Conservation (phyloP, 2,888 invertebrate species). For the Linnaemya tessellans region DNA sequence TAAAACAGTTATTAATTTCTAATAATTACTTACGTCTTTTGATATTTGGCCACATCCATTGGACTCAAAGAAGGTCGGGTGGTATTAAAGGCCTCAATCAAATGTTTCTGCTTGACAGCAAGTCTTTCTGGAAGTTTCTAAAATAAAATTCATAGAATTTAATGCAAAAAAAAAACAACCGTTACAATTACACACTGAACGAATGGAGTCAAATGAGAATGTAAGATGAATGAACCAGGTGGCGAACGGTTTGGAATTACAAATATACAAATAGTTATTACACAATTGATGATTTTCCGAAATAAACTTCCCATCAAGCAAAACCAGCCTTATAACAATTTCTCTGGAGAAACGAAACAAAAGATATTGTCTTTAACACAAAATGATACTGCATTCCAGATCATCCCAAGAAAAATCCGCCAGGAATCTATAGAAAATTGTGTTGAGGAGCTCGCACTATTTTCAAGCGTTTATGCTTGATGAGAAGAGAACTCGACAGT, state of each 20-base stretch:
- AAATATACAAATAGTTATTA: background rate
- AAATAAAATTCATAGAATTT: conserved; percentile 35
- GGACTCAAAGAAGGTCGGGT: conserved; percentile 91
- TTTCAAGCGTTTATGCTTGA: no score
- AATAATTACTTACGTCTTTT: conserved; percentile 87
- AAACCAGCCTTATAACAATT: no score
- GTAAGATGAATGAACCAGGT: background rate
- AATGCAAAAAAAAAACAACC: conserved; percentile 12
- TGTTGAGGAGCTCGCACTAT: no score
- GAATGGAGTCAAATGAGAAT: conserved; percentile 4
- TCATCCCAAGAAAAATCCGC: no score
- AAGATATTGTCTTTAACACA: no score
- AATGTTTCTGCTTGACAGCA: conserved; percentile 85
- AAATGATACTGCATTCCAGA: no score
- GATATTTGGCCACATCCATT: conserved; percentile 89
- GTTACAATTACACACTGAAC: background rate
- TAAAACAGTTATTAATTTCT: background rate
- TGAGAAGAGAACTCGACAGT: no score
- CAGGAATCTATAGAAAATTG: no score
- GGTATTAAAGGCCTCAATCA: conserved; percentile 87
- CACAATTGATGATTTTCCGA: no score
- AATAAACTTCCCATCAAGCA: no score
- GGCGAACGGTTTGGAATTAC: background rate
- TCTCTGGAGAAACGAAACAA: no score
- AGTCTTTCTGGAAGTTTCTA: conserved; percentile 82